Evolutionary conservation across 1,140 invertebrate genomes (phyloP).

Genomic region (Hydropsyche tenuis): DNA sequence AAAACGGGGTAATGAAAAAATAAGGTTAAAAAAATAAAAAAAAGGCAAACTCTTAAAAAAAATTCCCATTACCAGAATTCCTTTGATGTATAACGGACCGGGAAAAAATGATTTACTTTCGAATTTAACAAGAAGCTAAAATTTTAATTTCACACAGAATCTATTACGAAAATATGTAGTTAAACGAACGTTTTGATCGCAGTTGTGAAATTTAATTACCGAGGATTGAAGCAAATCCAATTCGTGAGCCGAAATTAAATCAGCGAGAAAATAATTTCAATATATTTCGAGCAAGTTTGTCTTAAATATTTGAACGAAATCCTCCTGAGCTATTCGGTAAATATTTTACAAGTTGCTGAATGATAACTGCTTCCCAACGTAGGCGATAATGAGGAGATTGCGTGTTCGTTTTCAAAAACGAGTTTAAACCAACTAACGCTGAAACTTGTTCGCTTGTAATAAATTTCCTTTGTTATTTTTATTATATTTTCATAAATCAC

Average conservation of each 20-base stretch:
- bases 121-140: too few relatives aligned
- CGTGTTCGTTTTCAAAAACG: neutral
- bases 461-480: neutral
- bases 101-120: too few relatives aligned
- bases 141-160: too few relatives aligned
- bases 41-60: too few relatives aligned
- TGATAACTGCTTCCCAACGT: neutral
- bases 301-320: too few relatives aligned
- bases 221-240: neutral
- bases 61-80: too few relatives aligned
- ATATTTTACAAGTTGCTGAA: neutral
- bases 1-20: too few relatives aligned
- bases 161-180: too few relatives aligned
- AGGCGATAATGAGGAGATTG: conserved; percentile 3
- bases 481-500: conserved; percentile 2
- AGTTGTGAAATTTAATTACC: neutral
- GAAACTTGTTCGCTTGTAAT: neutral
- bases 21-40: too few relatives aligned
- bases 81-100: too few relatives aligned
- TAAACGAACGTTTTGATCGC: neutral
- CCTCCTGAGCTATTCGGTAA: neutral
- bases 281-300: neutral
- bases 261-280: neutral
- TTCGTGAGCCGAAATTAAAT: neutral
- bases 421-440: neutral